Conservation (phyloP, 2,113 vertebrate genomes). For the Lagenorhynchus albirostris region DNA sequence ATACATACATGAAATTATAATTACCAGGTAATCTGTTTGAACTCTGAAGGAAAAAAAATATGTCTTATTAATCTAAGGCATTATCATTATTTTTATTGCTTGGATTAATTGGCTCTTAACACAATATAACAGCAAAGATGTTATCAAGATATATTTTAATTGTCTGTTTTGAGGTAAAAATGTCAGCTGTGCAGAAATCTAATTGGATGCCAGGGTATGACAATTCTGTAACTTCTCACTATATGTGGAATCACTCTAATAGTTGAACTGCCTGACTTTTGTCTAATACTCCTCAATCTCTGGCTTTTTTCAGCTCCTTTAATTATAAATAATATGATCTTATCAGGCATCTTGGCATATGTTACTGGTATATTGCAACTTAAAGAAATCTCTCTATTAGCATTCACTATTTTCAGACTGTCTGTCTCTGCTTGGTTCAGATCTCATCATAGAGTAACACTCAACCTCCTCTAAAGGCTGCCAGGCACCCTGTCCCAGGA, state of each 20-base stretch:
- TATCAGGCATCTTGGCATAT: not conserved
- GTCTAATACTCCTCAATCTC: not conserved
- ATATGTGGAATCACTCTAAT: not conserved
- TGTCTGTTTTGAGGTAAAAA: conserved; percentile 38
- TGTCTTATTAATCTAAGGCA: not conserved
- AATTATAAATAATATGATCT: not conserved
- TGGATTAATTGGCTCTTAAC: conserved; percentile 41
- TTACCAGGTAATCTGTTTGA: not conserved
- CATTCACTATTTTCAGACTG: not conserved
- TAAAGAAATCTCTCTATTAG: not conserved
- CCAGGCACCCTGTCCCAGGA: not conserved
- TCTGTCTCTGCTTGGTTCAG: not conserved
- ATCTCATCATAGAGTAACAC: not conserved
- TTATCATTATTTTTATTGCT: conserved; percentile 38
- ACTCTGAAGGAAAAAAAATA: not conserved
- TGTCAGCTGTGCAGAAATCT: not conserved
- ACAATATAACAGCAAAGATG: conserved; percentile 13
- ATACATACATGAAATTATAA: not conserved
- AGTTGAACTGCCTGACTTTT: not conserved
- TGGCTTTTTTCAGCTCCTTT: not conserved
- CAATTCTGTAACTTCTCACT: not conserved
- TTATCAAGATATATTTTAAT: conserved; percentile 17
- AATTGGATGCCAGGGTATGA: not conserved
- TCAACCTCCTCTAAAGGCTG: not conserved
- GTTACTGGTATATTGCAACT: not conserved